Conservation (phyloP, 2,888 invertebrate genomes). For the Phortica magna region DNA sequence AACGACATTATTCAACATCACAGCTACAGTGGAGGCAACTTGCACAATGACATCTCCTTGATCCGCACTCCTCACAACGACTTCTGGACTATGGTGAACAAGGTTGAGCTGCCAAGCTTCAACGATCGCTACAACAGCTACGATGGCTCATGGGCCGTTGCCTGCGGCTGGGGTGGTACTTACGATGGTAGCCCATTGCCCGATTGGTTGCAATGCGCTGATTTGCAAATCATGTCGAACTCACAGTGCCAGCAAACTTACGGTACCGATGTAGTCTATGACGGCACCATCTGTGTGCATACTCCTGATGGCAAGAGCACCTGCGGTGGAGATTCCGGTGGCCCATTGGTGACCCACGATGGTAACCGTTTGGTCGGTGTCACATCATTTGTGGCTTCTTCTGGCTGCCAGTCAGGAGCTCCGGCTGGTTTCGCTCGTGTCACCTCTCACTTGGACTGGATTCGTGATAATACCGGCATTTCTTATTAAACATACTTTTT, state of each 20-base stretch:
- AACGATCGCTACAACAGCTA: constrained; percentile 42
- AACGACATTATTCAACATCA: constrained; percentile 52
- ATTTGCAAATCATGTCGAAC: constrained; percentile 61
- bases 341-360: constrained; percentile 49
- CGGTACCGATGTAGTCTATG: constrained; percentile 62
- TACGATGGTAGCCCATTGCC: constrained; percentile 61
- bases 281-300: constrained; percentile 39
- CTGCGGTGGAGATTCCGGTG: constrained; percentile 52
- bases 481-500: constrained; percentile 4
- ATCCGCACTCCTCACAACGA: constrained; percentile 56
- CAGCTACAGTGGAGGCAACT: constrained; percentile 52
- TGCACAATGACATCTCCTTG: constrained; percentile 61
- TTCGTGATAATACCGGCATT: constrained; percentile 47
- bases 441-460: constrained; percentile 52
- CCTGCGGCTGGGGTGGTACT: constrained; percentile 61
- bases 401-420: constrained; percentile 34
- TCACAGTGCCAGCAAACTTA: constrained; percentile 73
- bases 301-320: constrained; percentile 45
- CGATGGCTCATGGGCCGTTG: constrained; percentile 38
- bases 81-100: constrained; percentile 41
- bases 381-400: constrained; percentile 44
- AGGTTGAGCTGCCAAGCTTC: constrained; percentile 44
- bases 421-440: constrained; percentile 52
- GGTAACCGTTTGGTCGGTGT: constrained; percentile 48
- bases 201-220: constrained; percentile 50